Conservation (phyloP, 2,113 vertebrate species). For the Anolis sagrei region DNA sequence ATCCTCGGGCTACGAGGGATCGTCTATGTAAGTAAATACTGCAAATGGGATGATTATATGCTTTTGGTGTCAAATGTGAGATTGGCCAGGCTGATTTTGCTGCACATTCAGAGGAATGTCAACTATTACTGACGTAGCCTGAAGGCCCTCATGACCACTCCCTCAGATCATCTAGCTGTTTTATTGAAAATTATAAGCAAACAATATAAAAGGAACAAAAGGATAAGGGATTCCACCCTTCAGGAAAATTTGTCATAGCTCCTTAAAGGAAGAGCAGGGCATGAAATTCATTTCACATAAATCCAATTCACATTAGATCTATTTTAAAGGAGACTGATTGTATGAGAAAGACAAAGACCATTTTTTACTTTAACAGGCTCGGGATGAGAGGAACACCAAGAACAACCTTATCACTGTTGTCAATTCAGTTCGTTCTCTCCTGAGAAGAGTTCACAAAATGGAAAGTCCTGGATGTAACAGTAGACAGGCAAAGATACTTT, state of each 20-base stretch:
- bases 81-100: background rate
- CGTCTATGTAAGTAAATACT: no score
- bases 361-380: background rate
- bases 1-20: no score
- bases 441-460: background rate
- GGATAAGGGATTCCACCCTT: background rate
- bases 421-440: background rate
- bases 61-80: background rate
- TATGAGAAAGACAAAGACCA: background rate
- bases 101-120: background rate
- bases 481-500: background rate
- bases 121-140: rapidly evolving
- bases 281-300: no score
- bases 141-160: background rate
- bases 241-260: background rate
- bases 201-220: background rate
- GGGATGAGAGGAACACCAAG: background rate
- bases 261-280: background rate
- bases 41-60: rapidly evolving
- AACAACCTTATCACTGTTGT: background rate
- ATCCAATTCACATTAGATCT: background rate
- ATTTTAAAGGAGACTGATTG: background rate
- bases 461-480: background rate
- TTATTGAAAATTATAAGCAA: background rate
- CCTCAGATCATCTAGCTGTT: background rate